Conservation (phyloP, 37 sponge, comb jelly and placozoan species). For the Theonella swinhoei region DNA sequence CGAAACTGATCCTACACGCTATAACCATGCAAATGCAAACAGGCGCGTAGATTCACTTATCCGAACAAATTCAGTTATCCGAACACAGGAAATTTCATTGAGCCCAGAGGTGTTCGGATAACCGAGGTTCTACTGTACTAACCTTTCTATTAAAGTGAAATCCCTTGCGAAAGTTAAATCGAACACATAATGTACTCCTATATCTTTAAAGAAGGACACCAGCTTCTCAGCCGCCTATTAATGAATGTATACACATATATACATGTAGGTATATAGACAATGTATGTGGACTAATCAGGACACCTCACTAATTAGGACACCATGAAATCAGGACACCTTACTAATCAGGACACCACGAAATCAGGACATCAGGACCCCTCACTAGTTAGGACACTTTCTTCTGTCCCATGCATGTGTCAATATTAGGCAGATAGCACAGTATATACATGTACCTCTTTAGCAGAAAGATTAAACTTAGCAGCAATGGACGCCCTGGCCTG, state of each 20-base stretch:
- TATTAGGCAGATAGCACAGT: background rate
- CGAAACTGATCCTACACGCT: no score
- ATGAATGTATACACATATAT: background rate
- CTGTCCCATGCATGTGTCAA: background rate
- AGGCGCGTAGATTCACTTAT: no score
- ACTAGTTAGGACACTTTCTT: no score
- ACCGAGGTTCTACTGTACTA: background rate
- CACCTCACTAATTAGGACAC: no score
- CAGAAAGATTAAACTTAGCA: constrained; percentile 55
- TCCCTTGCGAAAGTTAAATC: constrained; percentile 87
- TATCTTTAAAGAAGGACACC: constrained; percentile 66
- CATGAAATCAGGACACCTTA: no score
- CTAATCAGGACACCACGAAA: no score
- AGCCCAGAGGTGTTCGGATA: background rate
- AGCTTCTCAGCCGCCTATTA: constrained; percentile 56
- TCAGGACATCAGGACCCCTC: no score
- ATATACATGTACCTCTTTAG: constrained; percentile 33
- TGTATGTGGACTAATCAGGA: background rate
- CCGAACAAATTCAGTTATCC: no score
- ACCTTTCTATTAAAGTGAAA: constrained; percentile 88
- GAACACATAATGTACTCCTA: constrained; percentile 85
- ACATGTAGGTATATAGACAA: background rate
- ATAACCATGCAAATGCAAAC: no score
- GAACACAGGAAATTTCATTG: no score
- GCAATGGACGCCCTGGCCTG: constrained; percentile 92